phyloP scores from a whole-genome alignment of 2,888 invertebrate species.

The Mythimna impura region DNA sequence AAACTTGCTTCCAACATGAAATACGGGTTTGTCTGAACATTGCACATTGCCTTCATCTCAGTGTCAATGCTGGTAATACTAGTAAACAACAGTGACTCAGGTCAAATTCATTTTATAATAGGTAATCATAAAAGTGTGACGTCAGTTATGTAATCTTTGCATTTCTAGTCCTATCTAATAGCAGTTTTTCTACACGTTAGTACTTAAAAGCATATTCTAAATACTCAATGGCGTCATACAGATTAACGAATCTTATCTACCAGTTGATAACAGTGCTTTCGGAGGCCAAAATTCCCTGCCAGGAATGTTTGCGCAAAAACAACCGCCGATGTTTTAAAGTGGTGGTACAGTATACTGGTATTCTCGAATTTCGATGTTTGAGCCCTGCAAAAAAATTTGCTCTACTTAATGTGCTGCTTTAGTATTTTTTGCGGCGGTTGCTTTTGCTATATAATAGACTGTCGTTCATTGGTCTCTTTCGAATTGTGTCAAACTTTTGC shows the following conservation, averaged over 20 bases:
- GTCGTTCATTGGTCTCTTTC: constrained; percentile 45
- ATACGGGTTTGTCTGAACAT: constrained; percentile 18
- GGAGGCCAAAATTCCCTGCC: constrained; percentile 63
- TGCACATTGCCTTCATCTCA: constrained; percentile 29
- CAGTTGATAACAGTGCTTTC: constrained; percentile 71
- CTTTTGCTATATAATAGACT: constrained; percentile 22
- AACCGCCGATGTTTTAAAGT: constrained; percentile 10
- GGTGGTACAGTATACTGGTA: constrained; percentile 54
- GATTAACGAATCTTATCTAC: constrained; percentile 82
- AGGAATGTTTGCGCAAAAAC: constrained; percentile 53
- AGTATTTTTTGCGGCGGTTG: constrained; percentile 50
- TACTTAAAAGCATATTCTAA: constrained; percentile 68
- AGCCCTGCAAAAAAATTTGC: constrained; percentile 58
- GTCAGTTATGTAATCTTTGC: constrained; percentile 39
- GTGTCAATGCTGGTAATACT: constrained; percentile 18
- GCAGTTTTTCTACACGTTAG: constrained; percentile 40
- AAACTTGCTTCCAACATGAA: constrained; percentile 24
- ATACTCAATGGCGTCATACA: constrained; percentile 73
- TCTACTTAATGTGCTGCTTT: constrained; percentile 59
- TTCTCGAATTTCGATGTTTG: constrained; percentile 57
- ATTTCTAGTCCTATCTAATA: constrained; percentile 21
- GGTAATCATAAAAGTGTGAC: constrained; percentile 47
- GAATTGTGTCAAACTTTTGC: constrained; percentile 64
- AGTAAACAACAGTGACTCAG: constrained; percentile 41
- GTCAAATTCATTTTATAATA: constrained; percentile 27